Conservation (phyloP, 1,140 invertebrate species). For the Drosophila yakuba region DNA sequence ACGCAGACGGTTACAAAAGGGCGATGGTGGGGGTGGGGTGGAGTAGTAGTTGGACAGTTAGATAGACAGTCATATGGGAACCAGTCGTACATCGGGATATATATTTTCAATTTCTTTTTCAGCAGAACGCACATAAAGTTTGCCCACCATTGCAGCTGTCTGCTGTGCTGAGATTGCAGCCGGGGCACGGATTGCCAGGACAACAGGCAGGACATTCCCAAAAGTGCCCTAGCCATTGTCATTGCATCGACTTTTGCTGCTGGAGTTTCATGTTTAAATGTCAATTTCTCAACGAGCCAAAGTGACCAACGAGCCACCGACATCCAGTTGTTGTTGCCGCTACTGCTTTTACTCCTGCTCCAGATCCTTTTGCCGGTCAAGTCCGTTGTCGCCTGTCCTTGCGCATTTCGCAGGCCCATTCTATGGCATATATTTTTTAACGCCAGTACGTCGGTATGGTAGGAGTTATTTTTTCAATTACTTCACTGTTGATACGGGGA, state of each 20-base stretch:
- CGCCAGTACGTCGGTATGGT: slow-evolving; percentile 28
- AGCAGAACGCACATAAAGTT: slow-evolving; percentile 73
- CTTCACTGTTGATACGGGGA: slow-evolving; percentile 55
- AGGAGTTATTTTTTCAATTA: slow-evolving; percentile 77
- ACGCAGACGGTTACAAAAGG: slow-evolving; percentile 29
- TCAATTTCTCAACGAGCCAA: slow-evolving; percentile 79
- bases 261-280: slow-evolving; percentile 82
- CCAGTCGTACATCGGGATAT: slow-evolving; percentile 48
- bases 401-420: slow-evolving; percentile 55
- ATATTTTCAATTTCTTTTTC: slow-evolving; percentile 80
- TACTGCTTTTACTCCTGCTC: not conserved
- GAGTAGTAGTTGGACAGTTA: slow-evolving; percentile 46
- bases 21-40: slow-evolving; percentile 6
- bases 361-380: not conserved
- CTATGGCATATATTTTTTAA: slow-evolving; percentile 54
- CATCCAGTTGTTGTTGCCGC: slow-evolving; percentile 13
- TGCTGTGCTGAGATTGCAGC: slow-evolving; percentile 71
- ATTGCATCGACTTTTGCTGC: slow-evolving; percentile 65
- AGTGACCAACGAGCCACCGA: slow-evolving; percentile 62
- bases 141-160: slow-evolving; percentile 51
- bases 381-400: slow-evolving; percentile 40
- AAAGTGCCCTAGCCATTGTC: slow-evolving; percentile 73
- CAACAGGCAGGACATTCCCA: slow-evolving; percentile 41
- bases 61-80: slow-evolving; percentile 79
- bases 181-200: slow-evolving; percentile 54